phyloP scores from a whole-genome alignment of 2,888 invertebrate genomes.

The Heliconius hortense region DNA sequence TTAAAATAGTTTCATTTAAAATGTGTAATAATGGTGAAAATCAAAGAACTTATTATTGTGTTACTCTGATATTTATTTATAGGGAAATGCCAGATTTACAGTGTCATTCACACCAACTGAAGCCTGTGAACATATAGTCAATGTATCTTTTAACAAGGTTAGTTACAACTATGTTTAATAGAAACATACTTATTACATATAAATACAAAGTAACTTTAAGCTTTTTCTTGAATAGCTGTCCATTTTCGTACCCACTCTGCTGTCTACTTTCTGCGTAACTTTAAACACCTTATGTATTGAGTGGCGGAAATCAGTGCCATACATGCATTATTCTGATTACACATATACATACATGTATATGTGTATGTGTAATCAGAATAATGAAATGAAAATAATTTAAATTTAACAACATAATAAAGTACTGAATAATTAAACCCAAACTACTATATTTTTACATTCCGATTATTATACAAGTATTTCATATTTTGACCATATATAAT shows the following conservation, averaged over 20 bases:
- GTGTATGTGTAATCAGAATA: no score
- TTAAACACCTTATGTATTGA: no score
- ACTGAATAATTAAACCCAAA: neutral
- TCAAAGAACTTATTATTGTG: no score
- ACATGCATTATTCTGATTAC: no score
- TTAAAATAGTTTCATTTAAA: no score
- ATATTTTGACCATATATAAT: conserved; percentile 4
- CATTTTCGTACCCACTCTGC: no score
- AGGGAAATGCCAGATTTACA: conserved; percentile 88
- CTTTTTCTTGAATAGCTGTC: neutral
- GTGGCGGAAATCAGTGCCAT: no score
- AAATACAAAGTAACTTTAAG: neutral
- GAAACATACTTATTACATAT: neutral
- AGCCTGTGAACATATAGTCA: conserved; percentile 96
- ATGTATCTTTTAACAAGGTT: conserved; percentile 98
- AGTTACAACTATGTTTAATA: conserved; percentile 49
- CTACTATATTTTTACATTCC: neutral
- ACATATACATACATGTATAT: no score
- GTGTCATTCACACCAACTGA: conserved; percentile 98
- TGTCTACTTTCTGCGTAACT: no score
- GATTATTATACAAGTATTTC: neutral
- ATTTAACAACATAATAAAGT: neutral
- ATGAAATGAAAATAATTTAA: neutral
- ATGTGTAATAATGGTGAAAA: no score
- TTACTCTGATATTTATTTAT: conserved; percentile 47